Base-by-base conservation (phyloP, 2,888 invertebrate genomes). In the Tryphoninae sp. region DNA sequence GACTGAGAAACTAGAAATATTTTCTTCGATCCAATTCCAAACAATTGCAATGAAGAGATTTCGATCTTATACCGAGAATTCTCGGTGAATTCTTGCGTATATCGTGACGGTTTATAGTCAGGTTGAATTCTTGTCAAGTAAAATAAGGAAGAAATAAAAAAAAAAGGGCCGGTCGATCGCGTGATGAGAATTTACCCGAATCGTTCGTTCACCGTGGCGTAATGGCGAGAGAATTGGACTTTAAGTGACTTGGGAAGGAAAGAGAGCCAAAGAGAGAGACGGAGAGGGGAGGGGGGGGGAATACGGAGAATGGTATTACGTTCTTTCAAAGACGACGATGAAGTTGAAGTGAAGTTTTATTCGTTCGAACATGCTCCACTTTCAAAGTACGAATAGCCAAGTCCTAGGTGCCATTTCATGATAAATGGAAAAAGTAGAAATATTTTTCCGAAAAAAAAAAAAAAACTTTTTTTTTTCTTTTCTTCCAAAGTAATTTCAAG, bases 201-300 rank as follows among this genome's bases (percentile, higher is more conserved):
- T 64, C 22, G 77, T 51, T 78, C 16, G 45, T 23, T 49, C 51
- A 33, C 67, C 45, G 59, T 42, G 51, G 16, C 23, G 73, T 68
- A 78, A 78, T 67, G 61, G 49, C 72, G 42, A 61, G 23, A 53
- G 73, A 73, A 78, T 73, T 68, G 68, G 59, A 73, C 53, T 71
- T 55, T 61, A 73, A 78, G 59, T 75, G 69, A 73, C 75, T 71
- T 45, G 26, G 45, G 49, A n/a, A 74, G 40, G 53, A 64, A 23
- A 19, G 62, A 68, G 19, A 61, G 26, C 26, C 33, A n/a, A 53
- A 61, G 51, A 53, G 61, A 72, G 11, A 49, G 49, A 58, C 40
- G 23, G 64, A 40, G 16, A 49, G 68, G n/a, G 19, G 6, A 22
- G 1, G 26, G 23, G 23, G 26, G 26, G 2, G 26, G 26, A 42